phyloP scores from a whole-genome alignment of 2,888 invertebrate genomes.

The Cheiracanthium punctorium region DNA sequence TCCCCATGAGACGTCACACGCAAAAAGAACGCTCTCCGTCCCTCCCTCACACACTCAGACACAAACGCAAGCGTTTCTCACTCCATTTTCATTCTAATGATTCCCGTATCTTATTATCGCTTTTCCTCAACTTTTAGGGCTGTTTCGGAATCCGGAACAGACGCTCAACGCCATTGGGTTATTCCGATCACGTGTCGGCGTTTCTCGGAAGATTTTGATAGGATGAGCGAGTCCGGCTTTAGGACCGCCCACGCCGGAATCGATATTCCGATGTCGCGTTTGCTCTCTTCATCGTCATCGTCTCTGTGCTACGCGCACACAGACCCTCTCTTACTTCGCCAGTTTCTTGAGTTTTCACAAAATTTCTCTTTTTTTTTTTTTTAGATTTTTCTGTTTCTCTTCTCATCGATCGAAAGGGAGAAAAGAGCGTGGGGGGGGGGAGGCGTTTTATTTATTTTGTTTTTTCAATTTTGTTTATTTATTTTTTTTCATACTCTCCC shows the following conservation, averaged over 20 bases:
- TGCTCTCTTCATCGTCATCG: constrained; percentile 3
- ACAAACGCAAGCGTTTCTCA: too few relatives aligned
- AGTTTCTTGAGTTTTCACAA: constrained; percentile 4
- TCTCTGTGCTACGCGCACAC: too few relatives aligned
- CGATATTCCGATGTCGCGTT: constrained; percentile 12
- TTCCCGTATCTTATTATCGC: background rate
- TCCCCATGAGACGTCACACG: too few relatives aligned
- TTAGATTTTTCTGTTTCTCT: too few relatives aligned
- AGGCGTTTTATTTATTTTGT: background rate
- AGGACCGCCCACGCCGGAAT: background rate
- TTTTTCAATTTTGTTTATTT: background rate
- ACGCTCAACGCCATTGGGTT: background rate
- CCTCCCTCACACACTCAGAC: too few relatives aligned
- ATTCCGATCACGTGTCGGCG: background rate
- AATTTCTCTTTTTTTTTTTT: too few relatives aligned
- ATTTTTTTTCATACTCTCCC: background rate
- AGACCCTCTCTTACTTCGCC: background rate
- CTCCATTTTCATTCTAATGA: constrained; percentile 8
- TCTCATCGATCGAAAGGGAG: background rate
- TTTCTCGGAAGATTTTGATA: constrained; percentile 5
- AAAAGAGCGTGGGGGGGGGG: too few relatives aligned
- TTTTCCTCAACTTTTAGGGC: background rate
- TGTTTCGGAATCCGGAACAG: constrained; percentile 3
- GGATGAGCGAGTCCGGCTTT: constrained; percentile 4
- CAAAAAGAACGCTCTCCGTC: too few relatives aligned